Percentiles rank a stretch among this genome's conserved stretches.
These are phyloP conservation scores for Periophthalmus modestus DNA, from an alignment of 2,113 vertebrate species.

Conservation along the genomic window DNA sequence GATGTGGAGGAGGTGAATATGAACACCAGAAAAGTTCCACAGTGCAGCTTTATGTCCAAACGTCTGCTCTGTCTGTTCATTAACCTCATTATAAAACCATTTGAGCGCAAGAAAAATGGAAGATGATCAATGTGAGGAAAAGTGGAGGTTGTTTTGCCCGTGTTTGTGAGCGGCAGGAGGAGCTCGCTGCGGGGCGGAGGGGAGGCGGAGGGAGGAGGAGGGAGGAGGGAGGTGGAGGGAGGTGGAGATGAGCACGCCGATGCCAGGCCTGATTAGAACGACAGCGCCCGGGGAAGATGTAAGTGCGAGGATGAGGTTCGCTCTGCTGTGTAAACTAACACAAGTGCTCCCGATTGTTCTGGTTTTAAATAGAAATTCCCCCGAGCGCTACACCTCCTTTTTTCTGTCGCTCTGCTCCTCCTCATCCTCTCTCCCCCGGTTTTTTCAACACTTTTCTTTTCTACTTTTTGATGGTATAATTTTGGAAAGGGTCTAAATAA, in stretches of 20 bases:
- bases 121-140: neutral
- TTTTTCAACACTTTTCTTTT: neutral
- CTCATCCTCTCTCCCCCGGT: neutral
- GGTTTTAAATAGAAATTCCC: conserved; percentile 65
- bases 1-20: too few relatives aligned
- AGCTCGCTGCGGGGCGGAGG: neutral
- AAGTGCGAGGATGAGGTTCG: conserved; percentile 43
- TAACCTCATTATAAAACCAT: too few relatives aligned
- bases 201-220: neutral
- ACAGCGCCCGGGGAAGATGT: conserved; percentile 48
- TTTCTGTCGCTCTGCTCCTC: neutral
- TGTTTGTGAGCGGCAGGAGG: neutral
- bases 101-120: too few relatives aligned
- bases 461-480: too few relatives aligned
- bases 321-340: conserved; percentile 60
- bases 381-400: conserved; percentile 49
- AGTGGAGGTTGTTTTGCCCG: neutral
- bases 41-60: too few relatives aligned
- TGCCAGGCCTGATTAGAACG: conserved; percentile 73
- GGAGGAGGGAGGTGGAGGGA: neutral
- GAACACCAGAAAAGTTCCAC: too few relatives aligned
- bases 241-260: conserved; percentile 37
- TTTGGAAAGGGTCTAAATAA: too few relatives aligned
- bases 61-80: too few relatives aligned
- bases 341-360: conserved; percentile 59